phyloP scores from a whole-genome alignment of 2,113 vertebrate species.

The Kryptolebias marmoratus region DNA sequence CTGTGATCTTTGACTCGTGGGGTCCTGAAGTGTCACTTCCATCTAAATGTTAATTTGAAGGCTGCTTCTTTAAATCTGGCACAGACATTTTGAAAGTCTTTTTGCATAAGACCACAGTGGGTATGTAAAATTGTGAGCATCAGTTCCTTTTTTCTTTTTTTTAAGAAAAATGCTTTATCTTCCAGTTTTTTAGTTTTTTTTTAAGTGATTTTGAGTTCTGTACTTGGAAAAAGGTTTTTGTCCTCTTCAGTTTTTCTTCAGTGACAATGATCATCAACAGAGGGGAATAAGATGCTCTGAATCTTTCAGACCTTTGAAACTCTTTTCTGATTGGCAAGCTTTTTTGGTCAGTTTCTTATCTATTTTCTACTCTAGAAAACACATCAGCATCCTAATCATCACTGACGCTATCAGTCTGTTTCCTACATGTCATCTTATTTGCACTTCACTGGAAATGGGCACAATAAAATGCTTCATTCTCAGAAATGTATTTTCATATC shows the following conservation, averaged over 20 bases:
- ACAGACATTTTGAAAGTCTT: slow-evolving; percentile 43
- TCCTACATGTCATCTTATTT: slow-evolving; percentile 12
- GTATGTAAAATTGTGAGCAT: slow-evolving; percentile 15
- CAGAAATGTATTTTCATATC: neutral
- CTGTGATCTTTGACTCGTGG: slow-evolving; percentile 48
- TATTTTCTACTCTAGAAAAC: slow-evolving; percentile 44
- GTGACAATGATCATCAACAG: slow-evolving; percentile 17
- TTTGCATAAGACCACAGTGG: slow-evolving; percentile 30
- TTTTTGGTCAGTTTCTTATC: slow-evolving; percentile 35
- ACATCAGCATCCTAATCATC: slow-evolving; percentile 39
- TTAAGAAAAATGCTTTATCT: slow-evolving; percentile 24
- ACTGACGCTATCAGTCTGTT: slow-evolving; percentile 33
- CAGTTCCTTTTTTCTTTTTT: neutral
- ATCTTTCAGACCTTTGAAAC: slow-evolving; percentile 40
- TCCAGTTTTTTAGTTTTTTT: slow-evolving; percentile 33
- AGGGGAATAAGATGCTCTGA: slow-evolving; percentile 49
- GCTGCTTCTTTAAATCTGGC: slow-evolving; percentile 57
- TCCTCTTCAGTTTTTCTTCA: slow-evolving; percentile 42
- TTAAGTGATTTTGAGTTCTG: slow-evolving; percentile 42
- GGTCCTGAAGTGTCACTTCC: slow-evolving; percentile 63
- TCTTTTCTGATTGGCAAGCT: slow-evolving; percentile 17
- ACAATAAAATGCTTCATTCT: slow-evolving; percentile 35
- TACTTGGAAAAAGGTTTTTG: slow-evolving; percentile 40
- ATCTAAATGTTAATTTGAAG: slow-evolving; percentile 80
- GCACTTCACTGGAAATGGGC: slow-evolving; percentile 14